Base-by-base conservation (phyloP, 2,888 invertebrate genomes). In the Euzophera pinguis region DNA sequence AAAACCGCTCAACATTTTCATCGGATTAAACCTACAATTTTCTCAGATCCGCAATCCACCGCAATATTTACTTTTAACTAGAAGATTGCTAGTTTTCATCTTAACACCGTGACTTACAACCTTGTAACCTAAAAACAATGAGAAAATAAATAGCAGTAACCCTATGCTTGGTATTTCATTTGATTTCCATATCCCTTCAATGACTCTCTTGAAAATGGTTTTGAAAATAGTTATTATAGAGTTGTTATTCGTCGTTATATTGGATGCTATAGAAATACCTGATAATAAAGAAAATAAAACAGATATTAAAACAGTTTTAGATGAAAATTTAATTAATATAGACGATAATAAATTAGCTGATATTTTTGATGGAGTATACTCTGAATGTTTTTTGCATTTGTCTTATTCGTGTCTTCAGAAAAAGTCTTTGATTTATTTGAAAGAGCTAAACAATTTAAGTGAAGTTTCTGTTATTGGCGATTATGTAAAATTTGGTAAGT, bases 381-480 rank as follows among this genome's bases (percentile, higher is more conserved):
- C 82, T 38, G 81, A 92, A 58, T 93, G 93, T 64, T 75, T 93
- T 42, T 52, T 92, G 22, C 85, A 89, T 62, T 69, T 93, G 1
- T 93, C 93, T 0, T 88, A 92, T 53, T 70, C 79, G 22, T 93
- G 93, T 64, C 75, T 92, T 17, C 92, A 92, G 67, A 91, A 84
- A 57, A 92, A 92, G 63, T 87, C 93, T 1, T 75, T 92, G 7
- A 64, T 90, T 43, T 93, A 92, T 73, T 69, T 93, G 55, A 91
- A 91, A 53, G 82, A 90, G 14, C 72, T 93, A 1, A 90, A 91
- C 55, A 78, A 81, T 43, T 69, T 92, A 49, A 84, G 90, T 58
- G 91, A 92, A 61, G 88, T 93, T 57, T 87, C 88, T 7, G 75
- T 93, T 34, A 69, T 92, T 50, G 93, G 92, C 0, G 89, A 91